Conservation (phyloP, 2,113 vertebrate species). For the Dendrocopos noguchii region DNA sequence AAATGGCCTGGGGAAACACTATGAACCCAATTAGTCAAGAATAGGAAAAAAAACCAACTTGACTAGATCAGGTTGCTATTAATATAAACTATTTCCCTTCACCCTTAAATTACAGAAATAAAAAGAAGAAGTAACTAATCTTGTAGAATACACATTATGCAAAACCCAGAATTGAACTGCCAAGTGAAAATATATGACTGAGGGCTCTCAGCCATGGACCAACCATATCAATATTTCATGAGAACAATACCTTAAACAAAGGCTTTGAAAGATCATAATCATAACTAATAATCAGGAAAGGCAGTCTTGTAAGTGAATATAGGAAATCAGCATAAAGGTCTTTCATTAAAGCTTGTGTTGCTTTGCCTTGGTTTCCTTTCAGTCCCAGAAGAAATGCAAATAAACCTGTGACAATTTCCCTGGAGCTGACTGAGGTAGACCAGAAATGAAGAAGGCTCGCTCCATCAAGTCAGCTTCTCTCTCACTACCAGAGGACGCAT, state of each 20-base stretch:
- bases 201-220: not conserved
- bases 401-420: slow-evolving; percentile 14
- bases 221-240: not conserved
- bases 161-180: not conserved
- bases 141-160: not conserved
- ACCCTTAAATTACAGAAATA: slow-evolving; percentile 36
- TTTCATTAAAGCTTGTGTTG: not conserved
- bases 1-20: not conserved
- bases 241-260: not conserved
- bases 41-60: not conserved
- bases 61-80: not conserved
- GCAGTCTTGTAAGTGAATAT: not conserved
- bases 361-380: slow-evolving; percentile 1
- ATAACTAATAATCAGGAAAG: not conserved
- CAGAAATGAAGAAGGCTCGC: not conserved
- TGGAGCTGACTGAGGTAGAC: not conserved
- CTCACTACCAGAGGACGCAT: not conserved
- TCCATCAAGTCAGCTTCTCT: not conserved
- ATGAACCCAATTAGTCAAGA: not conserved
- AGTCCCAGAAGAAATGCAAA: slow-evolving; percentile 31
- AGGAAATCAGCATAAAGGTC: slow-evolving; percentile 7
- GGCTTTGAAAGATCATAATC: not conserved
- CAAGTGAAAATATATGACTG: not conserved
- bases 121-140: slow-evolving; percentile 24
- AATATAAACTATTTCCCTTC: slow-evolving; percentile 19